Evolutionary conservation across 2,113 vertebrate genomes (phyloP), one percentile per base, ranked within the genome.

Genomic region (Pan troglodytes): DNA sequence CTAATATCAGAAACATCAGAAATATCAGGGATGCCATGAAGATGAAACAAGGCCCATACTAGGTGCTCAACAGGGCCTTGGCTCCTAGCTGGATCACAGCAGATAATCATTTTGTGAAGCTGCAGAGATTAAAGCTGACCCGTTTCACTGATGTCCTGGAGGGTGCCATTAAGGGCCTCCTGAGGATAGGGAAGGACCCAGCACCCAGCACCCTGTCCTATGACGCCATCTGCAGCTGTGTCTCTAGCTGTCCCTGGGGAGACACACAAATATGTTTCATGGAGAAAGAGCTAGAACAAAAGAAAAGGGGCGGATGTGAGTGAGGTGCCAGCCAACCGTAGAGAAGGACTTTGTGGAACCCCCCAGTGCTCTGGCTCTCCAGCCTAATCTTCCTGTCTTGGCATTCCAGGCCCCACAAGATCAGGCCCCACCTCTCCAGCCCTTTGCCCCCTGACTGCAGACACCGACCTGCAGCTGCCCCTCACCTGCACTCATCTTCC

Each of bases 121-220:
- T 2, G 6, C 18, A 4, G 25, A 6, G 64, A 35, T 11, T n/a
- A 67, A 12, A 23, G 14, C 35, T 35, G 35, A 50, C 43, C 25
- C 3, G 0, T 12, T n/a, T 73, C 25, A 52, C 2, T 6, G 11
- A 5, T 8, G 59, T 25, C 35, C 85, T 30, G 73, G 23, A 86
- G 75, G n/a, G 6, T 16, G 35, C 43, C 25, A 18, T 17, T 7
- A 50, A 32, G 16, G 35, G 2, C 12, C 0, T 32, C 10, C 3
- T 1, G 16, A 5, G 20, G 48, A 11, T 5, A 8, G 16, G 45
- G 45, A 73, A 16, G 27, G 16, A 11, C 0, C 0, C 12, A 13
- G 7, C 1, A 0, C 35, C 23, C 30, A n/a, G 67, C 32, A 1
- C 75, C 43, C 75, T 16, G 4, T 48, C 59, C n/a, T 13, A 11